Evolutionary conservation across 2,113 vertebrate genomes (phyloP).

Genomic region (Brachionichthys hirsutus): DNA sequence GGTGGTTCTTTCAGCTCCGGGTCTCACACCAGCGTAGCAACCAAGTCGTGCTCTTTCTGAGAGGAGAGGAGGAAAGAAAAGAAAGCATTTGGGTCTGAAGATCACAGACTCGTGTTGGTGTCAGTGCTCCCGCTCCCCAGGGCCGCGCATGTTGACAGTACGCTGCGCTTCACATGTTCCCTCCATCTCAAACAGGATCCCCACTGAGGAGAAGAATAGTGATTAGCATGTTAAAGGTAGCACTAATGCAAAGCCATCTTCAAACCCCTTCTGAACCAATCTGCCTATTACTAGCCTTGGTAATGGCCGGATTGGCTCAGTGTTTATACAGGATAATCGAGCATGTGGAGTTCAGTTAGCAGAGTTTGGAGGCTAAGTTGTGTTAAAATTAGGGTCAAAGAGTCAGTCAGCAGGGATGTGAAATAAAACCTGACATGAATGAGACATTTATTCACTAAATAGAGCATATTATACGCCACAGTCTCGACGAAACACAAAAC

Average conservation of each 20-base stretch:
- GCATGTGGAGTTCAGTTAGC: constrained; percentile 45
- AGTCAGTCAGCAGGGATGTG: constrained; percentile 14
- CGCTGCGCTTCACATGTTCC: constrained; percentile 45
- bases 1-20: neutral
- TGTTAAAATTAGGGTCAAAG: constrained; percentile 49
- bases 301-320: constrained; percentile 38
- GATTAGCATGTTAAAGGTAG: constrained; percentile 78
- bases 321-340: constrained; percentile 52
- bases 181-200: constrained; percentile 72
- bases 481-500: neutral
- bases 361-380: constrained; percentile 46
- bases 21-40: neutral
- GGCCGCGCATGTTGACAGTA: constrained; percentile 45
- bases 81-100: constrained; percentile 11
- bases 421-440: neutral
- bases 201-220: constrained; percentile 65
- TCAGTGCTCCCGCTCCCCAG: constrained; percentile 40
- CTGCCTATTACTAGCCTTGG: constrained; percentile 32
- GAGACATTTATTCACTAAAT: neutral
- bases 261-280: constrained; percentile 56
- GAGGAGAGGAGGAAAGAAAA: constrained; percentile 19
- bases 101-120: constrained; percentile 5
- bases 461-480: neutral
- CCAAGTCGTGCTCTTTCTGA: neutral
- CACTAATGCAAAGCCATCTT: constrained; percentile 57